Evolutionary conservation across 1,140 invertebrate species (phyloP), one percentile per base, ranked within the genome.

Genomic region (Drosophila yakuba): DNA sequence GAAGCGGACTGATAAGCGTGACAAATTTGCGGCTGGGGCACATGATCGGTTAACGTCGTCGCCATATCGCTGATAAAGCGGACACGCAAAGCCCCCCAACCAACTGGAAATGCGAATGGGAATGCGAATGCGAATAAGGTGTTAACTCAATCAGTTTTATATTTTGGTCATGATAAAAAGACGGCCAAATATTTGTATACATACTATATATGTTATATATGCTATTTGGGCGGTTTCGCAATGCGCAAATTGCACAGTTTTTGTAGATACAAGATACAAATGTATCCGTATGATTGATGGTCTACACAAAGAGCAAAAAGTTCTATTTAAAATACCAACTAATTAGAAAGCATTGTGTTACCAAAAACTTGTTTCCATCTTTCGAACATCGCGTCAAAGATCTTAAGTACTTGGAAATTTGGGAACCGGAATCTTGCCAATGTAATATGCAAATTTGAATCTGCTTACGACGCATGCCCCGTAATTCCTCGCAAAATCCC

Each of bases 11-110:
- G 81, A 85, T 85, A 85, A 85, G 82, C 81, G 71, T 86, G 78
- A 85, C 81, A 81, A 85, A 85, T 86, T 85, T 86, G 78, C 55
- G 61, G 71, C 55, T 76, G 68, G 78, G 68, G 74, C 81, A 85
- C 81, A 85, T 85, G 81, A 85, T 86, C 80, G 73, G 57, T 69
- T 76, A 73, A 71, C 67, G 48, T 38, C 67, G 48, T 38, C 56
- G 48, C 48, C 36, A 55, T 51, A 47, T 36, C 50, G 56, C 73
- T 86, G 81, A 84, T 84, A 85, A 51, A 45, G 57, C 44, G 44
- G 63, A 62, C 63, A 67, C 63, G 63, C 36, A 80, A 56, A 55
- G 58, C 25, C 68, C 48, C 58, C 58, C n/a, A 32, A 32, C n/a
- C 48, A 32, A 47, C 15, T 39, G 64, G 59, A 38, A 63, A 61